These are phyloP conservation scores for Heliornis fulica DNA, from an alignment of 2,113 vertebrate genomes.

Conservation along the genomic window DNA sequence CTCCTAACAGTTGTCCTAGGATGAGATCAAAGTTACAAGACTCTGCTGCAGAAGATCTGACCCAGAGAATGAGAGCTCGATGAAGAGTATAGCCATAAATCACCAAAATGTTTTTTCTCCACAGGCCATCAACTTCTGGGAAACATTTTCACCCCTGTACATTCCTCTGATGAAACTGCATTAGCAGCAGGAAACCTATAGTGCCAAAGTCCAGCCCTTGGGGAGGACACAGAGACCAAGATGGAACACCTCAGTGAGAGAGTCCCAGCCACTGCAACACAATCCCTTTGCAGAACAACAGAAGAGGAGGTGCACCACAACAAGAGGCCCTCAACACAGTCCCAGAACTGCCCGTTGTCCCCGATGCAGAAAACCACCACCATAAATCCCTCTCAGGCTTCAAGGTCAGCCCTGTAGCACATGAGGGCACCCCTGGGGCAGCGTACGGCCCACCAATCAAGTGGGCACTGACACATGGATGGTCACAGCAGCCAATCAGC, in stretches of 20 bases:
- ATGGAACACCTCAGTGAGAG: accelerated
- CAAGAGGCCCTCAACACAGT: background rate
- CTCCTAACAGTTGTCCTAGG: background rate
- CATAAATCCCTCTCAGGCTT: background rate
- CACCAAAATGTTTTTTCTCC: background rate
- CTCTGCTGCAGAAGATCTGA: background rate
- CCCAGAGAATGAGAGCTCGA: background rate
- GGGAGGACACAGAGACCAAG: background rate
- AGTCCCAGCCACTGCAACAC: background rate
- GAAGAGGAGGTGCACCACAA: background rate
- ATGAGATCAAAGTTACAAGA: background rate
- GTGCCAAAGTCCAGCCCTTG: background rate
- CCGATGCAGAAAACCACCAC: background rate
- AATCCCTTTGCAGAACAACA: background rate
- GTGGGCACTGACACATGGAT: background rate
- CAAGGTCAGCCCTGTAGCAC: background rate
- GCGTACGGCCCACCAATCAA: background rate
- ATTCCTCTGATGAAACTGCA: background rate
- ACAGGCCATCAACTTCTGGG: background rate
- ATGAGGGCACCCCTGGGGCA: accelerated
- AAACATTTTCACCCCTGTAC: background rate
- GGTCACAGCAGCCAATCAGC: background rate
- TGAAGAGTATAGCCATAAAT: background rate
- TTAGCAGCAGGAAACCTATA: background rate
- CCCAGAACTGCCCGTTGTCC: background rate